Evolutionary conservation across 2,113 vertebrate species (phyloP).

Genomic region (Mandrillus leucophaeus): DNA sequence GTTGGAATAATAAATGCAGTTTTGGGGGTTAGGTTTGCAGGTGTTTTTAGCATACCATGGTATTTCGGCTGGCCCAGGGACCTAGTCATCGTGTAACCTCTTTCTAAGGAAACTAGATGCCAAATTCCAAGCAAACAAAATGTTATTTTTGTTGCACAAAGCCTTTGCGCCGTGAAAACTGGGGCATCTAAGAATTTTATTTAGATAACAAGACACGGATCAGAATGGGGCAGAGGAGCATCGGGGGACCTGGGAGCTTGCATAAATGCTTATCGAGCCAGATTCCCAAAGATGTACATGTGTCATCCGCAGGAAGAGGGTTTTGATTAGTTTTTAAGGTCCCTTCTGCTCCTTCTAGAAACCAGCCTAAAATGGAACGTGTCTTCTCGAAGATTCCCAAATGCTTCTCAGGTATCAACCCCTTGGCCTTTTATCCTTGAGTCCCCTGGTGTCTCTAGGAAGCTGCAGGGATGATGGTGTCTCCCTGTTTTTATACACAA

Average conservation of each 20-base stretch:
- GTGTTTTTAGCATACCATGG: neutral
- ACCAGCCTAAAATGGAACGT: neutral
- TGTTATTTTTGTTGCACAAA: neutral
- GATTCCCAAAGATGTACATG: neutral
- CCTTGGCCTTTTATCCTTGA: neutral
- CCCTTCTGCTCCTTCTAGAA: neutral
- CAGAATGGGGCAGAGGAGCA: too few species aligned
- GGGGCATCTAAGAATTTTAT: neutral
- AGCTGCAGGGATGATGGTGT: rapidly evolving
- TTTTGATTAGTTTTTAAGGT: neutral
- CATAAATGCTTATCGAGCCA: neutral
- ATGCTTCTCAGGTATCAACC: neutral
- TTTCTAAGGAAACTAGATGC: neutral
- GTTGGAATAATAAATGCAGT: neutral
- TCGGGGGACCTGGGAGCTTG: neutral
- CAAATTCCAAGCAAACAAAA: neutral
- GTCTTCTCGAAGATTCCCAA: neutral
- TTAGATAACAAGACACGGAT: neutral
- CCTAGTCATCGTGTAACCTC: neutral
- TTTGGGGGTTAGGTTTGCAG: neutral
- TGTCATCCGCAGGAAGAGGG: neutral
- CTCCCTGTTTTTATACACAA: neutral
- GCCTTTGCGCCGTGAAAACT: neutral
- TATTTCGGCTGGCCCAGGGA: neutral
- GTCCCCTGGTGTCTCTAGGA: neutral